Conservation (phyloP, 1,140 invertebrate species). For the Aphelenchoides besseyi region DNA sequence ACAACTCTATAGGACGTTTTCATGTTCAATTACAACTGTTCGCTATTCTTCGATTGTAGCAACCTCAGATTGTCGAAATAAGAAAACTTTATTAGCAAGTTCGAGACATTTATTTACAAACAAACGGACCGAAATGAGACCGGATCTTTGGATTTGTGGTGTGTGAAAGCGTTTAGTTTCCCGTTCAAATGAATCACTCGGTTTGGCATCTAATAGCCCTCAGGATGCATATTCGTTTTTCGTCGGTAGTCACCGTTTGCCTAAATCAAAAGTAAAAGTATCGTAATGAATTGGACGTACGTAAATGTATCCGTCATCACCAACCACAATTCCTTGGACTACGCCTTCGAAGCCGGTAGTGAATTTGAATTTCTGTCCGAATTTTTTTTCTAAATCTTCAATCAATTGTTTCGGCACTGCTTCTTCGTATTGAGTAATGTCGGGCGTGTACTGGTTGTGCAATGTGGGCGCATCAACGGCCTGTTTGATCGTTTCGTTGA, state of each 20-base stretch:
- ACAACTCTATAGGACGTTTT: too few species aligned
- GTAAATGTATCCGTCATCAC: constrained; percentile 56
- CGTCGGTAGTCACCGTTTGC: constrained; percentile 60
- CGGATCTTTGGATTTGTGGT: neutral
- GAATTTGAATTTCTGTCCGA: constrained; percentile 58
- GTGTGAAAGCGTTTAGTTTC: neutral
- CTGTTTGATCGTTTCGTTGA: constrained; percentile 78
- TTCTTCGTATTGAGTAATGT: constrained; percentile 76
- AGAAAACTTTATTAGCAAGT: constrained; percentile 1
- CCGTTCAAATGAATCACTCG: too few species aligned
- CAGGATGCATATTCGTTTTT: constrained; percentile 56
- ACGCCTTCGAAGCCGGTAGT: constrained; percentile 62
- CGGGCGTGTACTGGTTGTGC: constrained; percentile 87
- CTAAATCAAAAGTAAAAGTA: too few species aligned
- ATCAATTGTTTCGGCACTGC: constrained; percentile 67
- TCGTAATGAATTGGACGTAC: too few species aligned
- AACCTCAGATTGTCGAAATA: neutral
- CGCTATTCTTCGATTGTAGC: neutral
- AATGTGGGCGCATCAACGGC: constrained; percentile 81
- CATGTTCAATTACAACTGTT: neutral
- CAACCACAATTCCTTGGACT: constrained; percentile 57
- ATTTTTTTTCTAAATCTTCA: constrained; percentile 52
- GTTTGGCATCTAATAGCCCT: constrained; percentile 49
- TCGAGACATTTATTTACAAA: neutral
- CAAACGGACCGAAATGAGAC: neutral